These are phyloP conservation scores for Phalacrocorax brasilianus DNA, from an alignment of 2,113 vertebrate genomes.

Conservation along the genomic window DNA sequence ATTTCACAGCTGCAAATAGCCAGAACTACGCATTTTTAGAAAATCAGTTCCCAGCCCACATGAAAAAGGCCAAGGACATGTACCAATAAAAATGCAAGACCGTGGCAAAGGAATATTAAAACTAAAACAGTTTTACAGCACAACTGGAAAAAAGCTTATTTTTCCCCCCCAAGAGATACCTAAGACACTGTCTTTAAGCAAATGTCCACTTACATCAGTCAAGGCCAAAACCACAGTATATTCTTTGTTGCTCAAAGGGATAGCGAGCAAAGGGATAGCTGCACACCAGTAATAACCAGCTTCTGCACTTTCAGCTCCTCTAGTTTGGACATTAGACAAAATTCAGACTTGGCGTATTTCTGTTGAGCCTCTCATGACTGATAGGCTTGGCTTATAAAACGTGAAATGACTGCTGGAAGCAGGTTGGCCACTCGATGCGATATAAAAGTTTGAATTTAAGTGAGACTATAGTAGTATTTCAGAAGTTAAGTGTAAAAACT, in stretches of 20 bases:
- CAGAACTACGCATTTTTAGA: slow-evolving; percentile 58
- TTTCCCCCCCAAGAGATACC: neutral
- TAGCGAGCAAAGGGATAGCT: neutral
- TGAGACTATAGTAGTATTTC: neutral
- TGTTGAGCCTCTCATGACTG: neutral
- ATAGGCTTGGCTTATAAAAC: neutral
- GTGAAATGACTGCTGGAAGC: neutral
- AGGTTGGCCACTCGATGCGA: neutral
- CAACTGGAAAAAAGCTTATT: neutral
- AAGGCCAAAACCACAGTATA: neutral
- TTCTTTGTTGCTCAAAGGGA: neutral
- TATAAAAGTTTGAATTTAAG: neutral
- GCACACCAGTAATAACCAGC: neutral
- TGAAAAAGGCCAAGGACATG: slow-evolving; percentile 39
- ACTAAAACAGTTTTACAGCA: neutral
- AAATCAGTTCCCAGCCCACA: slow-evolving; percentile 48
- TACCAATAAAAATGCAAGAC: slow-evolving; percentile 17
- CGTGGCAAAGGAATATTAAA: neutral
- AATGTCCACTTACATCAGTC: neutral
- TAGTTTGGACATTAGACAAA: neutral
- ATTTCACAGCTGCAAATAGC: slow-evolving; percentile 61
- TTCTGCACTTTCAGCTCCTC: neutral
- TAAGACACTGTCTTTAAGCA: neutral
- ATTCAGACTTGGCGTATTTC: neutral
- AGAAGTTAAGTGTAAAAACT: neutral